Evolutionary conservation across 1,140 invertebrate genomes (phyloP).

Genomic region (Calliopsis andreniformis): DNA sequence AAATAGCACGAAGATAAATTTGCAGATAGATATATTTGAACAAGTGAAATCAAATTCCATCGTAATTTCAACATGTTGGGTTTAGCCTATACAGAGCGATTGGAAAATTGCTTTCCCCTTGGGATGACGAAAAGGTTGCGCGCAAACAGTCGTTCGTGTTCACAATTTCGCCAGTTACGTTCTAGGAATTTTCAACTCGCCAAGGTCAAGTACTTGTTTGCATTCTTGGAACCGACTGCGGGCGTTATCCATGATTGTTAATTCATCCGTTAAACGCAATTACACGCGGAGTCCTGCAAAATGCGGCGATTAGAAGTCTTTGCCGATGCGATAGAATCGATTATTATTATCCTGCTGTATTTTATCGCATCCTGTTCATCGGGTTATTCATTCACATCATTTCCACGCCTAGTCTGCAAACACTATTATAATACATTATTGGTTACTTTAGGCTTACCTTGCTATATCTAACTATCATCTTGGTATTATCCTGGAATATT

Average conservation of each 20-base stretch:
- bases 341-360: conserved; percentile 30
- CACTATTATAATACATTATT: too few species aligned
- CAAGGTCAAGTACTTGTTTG: conserved; percentile 30
- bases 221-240: conserved; percentile 20
- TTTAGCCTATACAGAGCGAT: neutral
- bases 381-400: neutral
- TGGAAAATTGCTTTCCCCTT: neutral
- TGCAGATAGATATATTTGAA: neutral
- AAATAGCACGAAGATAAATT: too few species aligned
- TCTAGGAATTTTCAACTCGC: conserved; percentile 25
- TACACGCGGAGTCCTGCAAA: conserved; percentile 19
- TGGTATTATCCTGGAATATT: too few species aligned
- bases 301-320: conserved; percentile 41
- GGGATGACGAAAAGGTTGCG: neutral
- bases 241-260: conserved; percentile 37
- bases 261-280: conserved; percentile 44
- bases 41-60: neutral
- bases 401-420: neutral
- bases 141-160: neutral
- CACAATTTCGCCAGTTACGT: neutral
- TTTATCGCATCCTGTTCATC: conserved; percentile 40
- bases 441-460: too few species aligned
- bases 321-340: conserved; percentile 27
- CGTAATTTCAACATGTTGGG: neutral
- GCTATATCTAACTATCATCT: too few species aligned